Evolutionary conservation across 2,888 invertebrate species (phyloP), one percentile per base, ranked within the genome.

Genomic region (Lycocerus yunnanus): DNA sequence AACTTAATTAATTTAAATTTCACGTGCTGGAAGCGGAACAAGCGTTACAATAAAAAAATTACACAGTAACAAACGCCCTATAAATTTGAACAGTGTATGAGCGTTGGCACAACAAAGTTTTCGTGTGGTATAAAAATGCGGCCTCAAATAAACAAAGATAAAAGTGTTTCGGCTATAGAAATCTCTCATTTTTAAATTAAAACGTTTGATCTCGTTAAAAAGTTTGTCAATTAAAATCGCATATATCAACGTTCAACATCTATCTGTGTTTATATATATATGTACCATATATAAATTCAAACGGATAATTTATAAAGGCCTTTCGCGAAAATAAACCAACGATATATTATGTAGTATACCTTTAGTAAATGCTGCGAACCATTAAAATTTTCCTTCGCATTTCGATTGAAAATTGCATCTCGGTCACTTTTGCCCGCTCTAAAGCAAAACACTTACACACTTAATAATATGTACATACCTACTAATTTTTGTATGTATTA

Each of bases 1-100:
- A 16, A n/a, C 15, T 16, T 63, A 63, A 63, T 20, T 18, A 63
- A 71, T 71, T 66, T 21, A 66, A 71, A 21, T 66, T 58, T 16
- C 21, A 11, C 61, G 61, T 65, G 21, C n/a, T n/a, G 59, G 66
- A 58, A 66, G 58, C 66, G 59, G 24, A 66, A 58, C 58, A 70
- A 69, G 61, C 63, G 43, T 18, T 63, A 16, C 61, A 63, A 20
- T 69, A 61, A 60, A 43, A 58, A 58, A 20, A 68, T 58, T 58
- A 58, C 58, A 20, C 27, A 69, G 65, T 43, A 58, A 20, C 58
- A 65, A 65, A 63, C 27, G 20, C 58, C 69, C 61, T 63, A 70
- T 70, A 63, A 70, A 70, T 63, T 70, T 65, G 18, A 14, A 65
- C 15, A 66, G 24, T n/a, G 43, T n/a, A n/a, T n/a, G n/a, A 60